Conservation (phyloP, 1,140 invertebrate genomes). For the Leptinotarsa lineolata region DNA sequence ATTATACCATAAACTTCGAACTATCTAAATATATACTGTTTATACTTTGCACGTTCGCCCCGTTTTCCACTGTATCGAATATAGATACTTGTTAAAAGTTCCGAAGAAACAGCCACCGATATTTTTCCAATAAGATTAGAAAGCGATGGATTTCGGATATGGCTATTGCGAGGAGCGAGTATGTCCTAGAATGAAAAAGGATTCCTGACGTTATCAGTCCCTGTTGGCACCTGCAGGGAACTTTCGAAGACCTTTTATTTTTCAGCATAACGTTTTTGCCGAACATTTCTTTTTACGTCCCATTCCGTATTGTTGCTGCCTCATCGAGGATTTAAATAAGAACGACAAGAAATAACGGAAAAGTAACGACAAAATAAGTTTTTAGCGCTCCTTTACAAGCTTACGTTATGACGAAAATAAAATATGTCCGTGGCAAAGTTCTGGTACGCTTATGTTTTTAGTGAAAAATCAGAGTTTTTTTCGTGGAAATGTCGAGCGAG, state of each 20-base stretch:
- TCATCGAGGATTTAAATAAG: background rate
- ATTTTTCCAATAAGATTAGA: constrained; percentile 4
- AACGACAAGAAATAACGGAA: background rate
- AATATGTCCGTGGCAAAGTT: background rate
- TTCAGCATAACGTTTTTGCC: background rate
- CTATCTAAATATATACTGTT: no score
- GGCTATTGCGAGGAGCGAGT: background rate
- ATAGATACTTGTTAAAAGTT: background rate
- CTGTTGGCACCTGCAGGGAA: constrained; percentile 12
- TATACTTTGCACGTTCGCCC: no score
- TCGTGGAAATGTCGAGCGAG: background rate
- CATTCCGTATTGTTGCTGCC: constrained; percentile 2
- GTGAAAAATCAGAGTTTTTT: constrained; percentile 3
- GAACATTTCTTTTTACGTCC: constrained; percentile 6
- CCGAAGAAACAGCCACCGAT: background rate
- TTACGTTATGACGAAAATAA: background rate
- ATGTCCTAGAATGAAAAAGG: constrained; percentile 17
- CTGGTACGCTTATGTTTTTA: background rate
- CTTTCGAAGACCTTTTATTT: constrained; percentile 18
- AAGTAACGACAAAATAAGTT: background rate
- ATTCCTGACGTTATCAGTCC: constrained; percentile 12
- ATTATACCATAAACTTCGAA: no score
- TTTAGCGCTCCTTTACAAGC: background rate
- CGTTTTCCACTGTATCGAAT: no score
- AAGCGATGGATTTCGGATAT: constrained; percentile 13